A percentile compares a stretch with the other conserved stretches of the same genome.
These are phyloP conservation scores for Norana najaformis DNA, from an alignment of 2,888 invertebrate species.

Conservation along the genomic window DNA sequence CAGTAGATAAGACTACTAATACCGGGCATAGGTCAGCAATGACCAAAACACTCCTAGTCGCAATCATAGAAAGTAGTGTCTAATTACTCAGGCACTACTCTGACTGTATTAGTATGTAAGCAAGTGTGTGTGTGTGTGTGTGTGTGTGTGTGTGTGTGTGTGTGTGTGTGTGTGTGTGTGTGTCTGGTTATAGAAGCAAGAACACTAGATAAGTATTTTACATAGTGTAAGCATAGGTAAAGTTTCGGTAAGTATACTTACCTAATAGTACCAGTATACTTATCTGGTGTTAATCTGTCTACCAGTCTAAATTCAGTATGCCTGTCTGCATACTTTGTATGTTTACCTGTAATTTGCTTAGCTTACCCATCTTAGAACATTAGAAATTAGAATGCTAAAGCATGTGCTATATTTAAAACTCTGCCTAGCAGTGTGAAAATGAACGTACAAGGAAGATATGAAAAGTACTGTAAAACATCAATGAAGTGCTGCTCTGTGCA, in stretches of 20 bases:
- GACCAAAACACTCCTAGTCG: not conserved
- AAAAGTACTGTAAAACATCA: not conserved
- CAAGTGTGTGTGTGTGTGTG: no score
- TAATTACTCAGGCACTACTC: not conserved
- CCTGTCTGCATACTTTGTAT: no score
- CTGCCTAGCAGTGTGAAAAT: not conserved
- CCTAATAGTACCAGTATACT: no score
- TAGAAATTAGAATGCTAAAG: not conserved
- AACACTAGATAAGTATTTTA: not conserved
- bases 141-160: not conserved
- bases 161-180: not conserved
- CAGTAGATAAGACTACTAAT: not conserved
- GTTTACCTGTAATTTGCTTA: no score
- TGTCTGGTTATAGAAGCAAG: not conserved
- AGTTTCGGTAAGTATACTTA: not conserved
- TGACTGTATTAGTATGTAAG: not conserved
- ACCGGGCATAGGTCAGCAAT: no score
- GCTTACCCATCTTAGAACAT: not conserved
- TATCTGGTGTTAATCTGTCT: no score
- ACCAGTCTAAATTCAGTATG: no score
- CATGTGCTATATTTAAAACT: not conserved
- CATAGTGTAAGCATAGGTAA: not conserved
- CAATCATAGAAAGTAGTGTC: not conserved
- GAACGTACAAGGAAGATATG: not conserved
- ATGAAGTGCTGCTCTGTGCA: no score